Percentiles rank a stretch among this genome's conserved stretches.
These are phyloP conservation scores for Calidris pugnax DNA, from an alignment of 2,113 vertebrate genomes.

Conservation along the genomic window DNA sequence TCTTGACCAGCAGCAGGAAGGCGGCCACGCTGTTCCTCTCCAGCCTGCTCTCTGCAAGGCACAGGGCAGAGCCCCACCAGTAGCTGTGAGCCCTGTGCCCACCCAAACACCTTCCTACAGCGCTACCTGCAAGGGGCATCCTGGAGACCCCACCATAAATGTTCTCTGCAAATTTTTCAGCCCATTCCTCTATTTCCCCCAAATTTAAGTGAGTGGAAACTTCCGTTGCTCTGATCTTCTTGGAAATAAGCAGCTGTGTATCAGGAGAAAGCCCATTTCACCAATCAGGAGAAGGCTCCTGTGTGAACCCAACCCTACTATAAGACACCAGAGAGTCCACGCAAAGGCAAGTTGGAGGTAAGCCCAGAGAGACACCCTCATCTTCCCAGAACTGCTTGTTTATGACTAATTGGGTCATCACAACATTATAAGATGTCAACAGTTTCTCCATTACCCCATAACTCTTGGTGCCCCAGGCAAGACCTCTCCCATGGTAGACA, in stretches of 20 bases:
- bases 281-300: rapidly evolving
- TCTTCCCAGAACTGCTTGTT: not conserved
- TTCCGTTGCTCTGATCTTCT: not conserved
- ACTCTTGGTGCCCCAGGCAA: not conserved
- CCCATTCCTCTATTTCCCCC: not conserved
- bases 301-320: not conserved
- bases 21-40: constrained; percentile 90
- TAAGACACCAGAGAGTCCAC: not conserved
- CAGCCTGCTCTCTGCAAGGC: constrained; percentile 82
- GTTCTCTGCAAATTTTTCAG: not conserved
- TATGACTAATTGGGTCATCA: not conserved
- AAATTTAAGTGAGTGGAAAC: not conserved
- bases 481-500: not conserved
- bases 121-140: not conserved
- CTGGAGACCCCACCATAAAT: not conserved
- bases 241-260: not conserved
- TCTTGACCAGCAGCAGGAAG: constrained; percentile 94
- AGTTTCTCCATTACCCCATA: rapidly evolving
- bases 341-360: not conserved
- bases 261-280: rapidly evolving
- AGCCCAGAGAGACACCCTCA: not conserved
- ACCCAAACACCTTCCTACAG: not conserved
- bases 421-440: not conserved
- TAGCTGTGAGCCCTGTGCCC: not conserved
- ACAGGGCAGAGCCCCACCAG: not conserved